phyloP scores from a whole-genome alignment of 1,140 invertebrate species.

The Drosophila grimshawi region DNA sequence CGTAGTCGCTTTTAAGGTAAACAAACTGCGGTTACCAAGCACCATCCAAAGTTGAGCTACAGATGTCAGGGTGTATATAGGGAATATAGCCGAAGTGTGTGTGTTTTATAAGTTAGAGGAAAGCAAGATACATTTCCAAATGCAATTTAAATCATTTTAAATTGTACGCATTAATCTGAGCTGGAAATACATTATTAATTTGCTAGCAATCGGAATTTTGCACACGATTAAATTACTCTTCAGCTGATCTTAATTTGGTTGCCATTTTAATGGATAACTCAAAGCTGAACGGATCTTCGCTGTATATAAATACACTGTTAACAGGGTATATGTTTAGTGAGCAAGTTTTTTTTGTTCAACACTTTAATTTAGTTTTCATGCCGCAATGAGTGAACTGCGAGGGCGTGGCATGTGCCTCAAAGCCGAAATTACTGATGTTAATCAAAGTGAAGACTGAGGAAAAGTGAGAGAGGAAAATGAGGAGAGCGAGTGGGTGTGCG shows the following conservation, averaged over 20 bases:
- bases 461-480: conserved; percentile 1
- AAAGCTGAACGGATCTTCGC: too few species aligned
- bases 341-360: conserved; percentile 17
- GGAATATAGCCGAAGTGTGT: background rate
- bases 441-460: conserved; percentile 58
- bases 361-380: conserved; percentile 59
- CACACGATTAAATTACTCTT: too few species aligned
- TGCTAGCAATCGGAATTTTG: too few species aligned
- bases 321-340: conserved; percentile 16
- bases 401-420: conserved; percentile 50
- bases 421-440: conserved; percentile 75
- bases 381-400: conserved; percentile 57
- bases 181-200: too few species aligned
- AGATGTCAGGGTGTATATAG: background rate
- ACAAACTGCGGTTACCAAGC: conserved; percentile 51
- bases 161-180: too few species aligned
- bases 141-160: too few species aligned
- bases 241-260: too few species aligned
- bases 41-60: conserved; percentile 7
- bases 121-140: too few species aligned
- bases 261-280: too few species aligned
- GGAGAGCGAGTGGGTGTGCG: background rate
- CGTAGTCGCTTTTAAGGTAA: conserved; percentile 34
- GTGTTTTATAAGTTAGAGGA: background rate
- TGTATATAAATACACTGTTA: background rate